Evolutionary conservation across 2,888 invertebrate genomes (phyloP), one percentile per base, ranked within the genome.

Genomic region (Cylloceria caligata): DNA sequence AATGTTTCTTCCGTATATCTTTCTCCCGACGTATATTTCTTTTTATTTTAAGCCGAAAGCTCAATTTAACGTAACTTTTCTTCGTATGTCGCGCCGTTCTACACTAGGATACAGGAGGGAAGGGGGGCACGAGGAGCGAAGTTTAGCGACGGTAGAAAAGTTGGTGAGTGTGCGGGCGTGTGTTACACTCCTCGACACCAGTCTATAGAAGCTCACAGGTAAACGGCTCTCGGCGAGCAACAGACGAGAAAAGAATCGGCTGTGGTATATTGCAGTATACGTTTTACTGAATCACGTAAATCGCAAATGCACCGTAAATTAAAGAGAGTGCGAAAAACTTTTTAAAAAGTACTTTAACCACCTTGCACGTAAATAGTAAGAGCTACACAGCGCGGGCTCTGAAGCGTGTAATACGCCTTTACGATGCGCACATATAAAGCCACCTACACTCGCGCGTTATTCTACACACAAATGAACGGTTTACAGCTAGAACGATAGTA

Each of bases 231-330:
- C 45, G 57, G 7, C 11, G 16, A 11, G 36, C 24, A 68, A 49
- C 27, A 13, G 49, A 52, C 55, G 74, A 74, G 36, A 68, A 74
- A 62, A 69, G 45, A 69, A 74, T 30, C 52, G 55, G 71, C 64
- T 34, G 47, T 16, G 45, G 47, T 60, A 57, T 27, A 72, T 45
- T 34, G 65, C 65, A 65, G 72, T 72, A n/a, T n/a, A n/a, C n/a
- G 65, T 67, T 78, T 72, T 72, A 67, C 78, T 1, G 65, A 39
- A 30, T 34, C 72, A 47, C 47, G 67, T 67, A 72, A 78, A 72
- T 57, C 57, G 47, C 78, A 64, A 71, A 65, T 47, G 55, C 57
- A 57, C 55, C 65, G 77, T 71, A 65, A 78, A 78, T 78, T 65
- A 65, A 71, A 42, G 55, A 45, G 64, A 67, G 65, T 57, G 65